Evolutionary conservation across 30 jellyfish, hydroid and myxozoan genomes (phyloP).

Genomic region (Aurelia aurita): DNA sequence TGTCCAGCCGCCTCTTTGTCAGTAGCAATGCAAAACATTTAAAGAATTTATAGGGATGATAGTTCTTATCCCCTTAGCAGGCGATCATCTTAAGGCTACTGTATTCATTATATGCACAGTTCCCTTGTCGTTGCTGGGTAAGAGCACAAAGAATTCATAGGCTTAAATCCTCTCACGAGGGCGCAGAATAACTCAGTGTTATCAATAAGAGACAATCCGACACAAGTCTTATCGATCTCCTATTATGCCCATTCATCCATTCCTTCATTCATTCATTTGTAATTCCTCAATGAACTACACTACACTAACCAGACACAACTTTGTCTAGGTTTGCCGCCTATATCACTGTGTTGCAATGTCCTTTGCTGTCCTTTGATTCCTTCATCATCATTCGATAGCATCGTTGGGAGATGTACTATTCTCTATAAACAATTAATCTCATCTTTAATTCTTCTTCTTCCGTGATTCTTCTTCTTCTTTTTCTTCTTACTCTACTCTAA

Average conservation of each 20-base stretch:
- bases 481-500: too few relatives aligned
- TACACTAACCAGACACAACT: background rate
- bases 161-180: slow-evolving; percentile 37
- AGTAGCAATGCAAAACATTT: background rate
- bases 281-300: slow-evolving; percentile 7
- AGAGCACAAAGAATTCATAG: slow-evolving; percentile 5
- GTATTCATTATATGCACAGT: slow-evolving; percentile 26
- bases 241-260: slow-evolving; percentile 18
- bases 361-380: too few relatives aligned
- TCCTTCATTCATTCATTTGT: background rate
- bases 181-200: background rate
- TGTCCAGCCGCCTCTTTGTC: background rate
- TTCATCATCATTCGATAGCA: too few relatives aligned
- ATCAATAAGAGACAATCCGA: slow-evolving; percentile 31
- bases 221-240: background rate
- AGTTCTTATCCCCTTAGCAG: slow-evolving; percentile 8
- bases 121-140: slow-evolving; percentile 11
- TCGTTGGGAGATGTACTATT: too few relatives aligned
- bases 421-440: too few relatives aligned
- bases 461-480: too few relatives aligned
- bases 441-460: too few relatives aligned
- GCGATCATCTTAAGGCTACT: slow-evolving; percentile 23
- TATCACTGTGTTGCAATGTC: too few relatives aligned
- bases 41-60: slow-evolving; percentile 16
- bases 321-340: too few relatives aligned